Base-by-base conservation (phyloP, 2,113 vertebrate species). In the Sitta europaea region DNA sequence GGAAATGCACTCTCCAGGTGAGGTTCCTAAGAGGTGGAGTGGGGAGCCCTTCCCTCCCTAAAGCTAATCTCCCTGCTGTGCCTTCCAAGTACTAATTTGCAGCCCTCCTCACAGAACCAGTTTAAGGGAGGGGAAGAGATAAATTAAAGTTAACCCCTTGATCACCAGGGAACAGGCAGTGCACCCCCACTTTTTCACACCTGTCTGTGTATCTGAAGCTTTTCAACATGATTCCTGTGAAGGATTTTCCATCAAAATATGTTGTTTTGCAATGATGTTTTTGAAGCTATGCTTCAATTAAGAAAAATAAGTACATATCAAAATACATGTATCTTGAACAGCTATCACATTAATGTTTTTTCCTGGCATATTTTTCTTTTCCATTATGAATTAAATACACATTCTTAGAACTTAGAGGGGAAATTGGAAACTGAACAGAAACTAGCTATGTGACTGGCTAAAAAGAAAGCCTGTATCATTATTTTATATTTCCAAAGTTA, bases 11-110 rank as follows among this genome's bases (percentile, higher is more conserved):
- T 88, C 67, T 92, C 86, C 68, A 66, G 76, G 68, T 92, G 92
- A 94, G 43, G 72, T 59, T 96, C 68, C 83, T 92, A 70, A 42
- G 77, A 84, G 51, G 35, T 67, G 76, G 75, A 91, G 63, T 3
- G 47, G 57, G 91, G 53, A 92, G 73, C 27, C 89, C 86, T 87
- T 50, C 76, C 53, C 86, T 89, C 80, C 73, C 87, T 91, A 87
- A 51, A 95, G 92, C 76, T 91, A 57, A 94, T 91, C 65, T 91
- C 25, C 88, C 76, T 68, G 65, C 91, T 88, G 86, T 43, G 83
- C 29, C 47, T 93, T 92, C 83, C 86, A 86, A 92, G 73, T 43
- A 36, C 68, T 95, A 59, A 94, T 96, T 94, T 95, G 84, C 89
- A 96, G 91, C 50, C 83, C 66, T 75, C 66, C 83, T 89, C 87